A percentile compares a stretch with the other conserved stretches of the same genome.
Evolutionary conservation across 2,888 invertebrate species (phyloP).

Genomic region (Eupeodes latifasciatus): DNA sequence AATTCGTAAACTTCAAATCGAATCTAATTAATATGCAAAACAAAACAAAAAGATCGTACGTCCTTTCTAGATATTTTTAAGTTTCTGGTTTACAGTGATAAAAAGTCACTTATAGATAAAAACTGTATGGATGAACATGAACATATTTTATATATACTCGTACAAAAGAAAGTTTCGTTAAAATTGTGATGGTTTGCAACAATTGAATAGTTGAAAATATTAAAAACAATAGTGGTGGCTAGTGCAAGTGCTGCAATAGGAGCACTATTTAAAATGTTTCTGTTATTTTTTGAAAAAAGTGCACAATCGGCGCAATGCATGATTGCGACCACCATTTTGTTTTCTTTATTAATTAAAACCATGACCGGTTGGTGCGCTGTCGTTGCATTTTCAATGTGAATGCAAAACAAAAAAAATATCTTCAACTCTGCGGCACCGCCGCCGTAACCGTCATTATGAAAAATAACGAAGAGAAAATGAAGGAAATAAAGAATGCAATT

Average conservation of each 20-base stretch:
- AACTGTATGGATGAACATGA: neutral
- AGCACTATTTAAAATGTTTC: neutral
- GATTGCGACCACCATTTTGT: constrained; percentile 81
- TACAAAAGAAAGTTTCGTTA: neutral
- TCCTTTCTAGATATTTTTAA: neutral
- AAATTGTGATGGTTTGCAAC: neutral
- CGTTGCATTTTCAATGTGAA: constrained; percentile 70
- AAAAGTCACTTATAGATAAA: neutral
- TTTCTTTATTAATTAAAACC: constrained; percentile 76
- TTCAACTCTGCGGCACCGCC: constrained; percentile 12
- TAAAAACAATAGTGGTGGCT: neutral
- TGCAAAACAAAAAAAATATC: constrained; percentile 11
- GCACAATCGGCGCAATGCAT: constrained; percentile 58
- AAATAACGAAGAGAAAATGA: constrained; percentile 15
- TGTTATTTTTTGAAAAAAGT: neutral
- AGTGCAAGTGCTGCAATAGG: neutral
- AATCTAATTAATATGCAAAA: neutral
- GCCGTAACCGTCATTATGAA: neutral
- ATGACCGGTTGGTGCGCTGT: constrained; percentile 77
- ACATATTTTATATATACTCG: neutral
- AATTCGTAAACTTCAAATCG: neutral
- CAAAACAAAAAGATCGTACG: neutral
- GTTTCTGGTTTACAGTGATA: neutral
- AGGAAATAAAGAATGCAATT: constrained; percentile 66
- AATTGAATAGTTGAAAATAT: neutral